Conservation (phyloP, 1,140 invertebrate species). For the Anagrus nilaparvatae region DNA sequence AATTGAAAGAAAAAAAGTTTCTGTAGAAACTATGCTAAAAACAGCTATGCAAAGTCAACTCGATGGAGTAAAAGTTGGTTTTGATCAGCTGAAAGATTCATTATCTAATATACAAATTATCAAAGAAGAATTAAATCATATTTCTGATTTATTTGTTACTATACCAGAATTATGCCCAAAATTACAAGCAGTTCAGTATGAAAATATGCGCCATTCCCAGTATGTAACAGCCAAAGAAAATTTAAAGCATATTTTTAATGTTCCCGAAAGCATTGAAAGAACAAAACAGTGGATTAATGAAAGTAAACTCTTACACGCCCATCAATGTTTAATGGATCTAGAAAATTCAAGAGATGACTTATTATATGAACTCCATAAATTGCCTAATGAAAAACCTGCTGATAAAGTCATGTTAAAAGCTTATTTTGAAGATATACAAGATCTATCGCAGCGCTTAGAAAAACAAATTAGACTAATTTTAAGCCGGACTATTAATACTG, state of each 20-base stretch:
- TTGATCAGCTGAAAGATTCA: slow-evolving; percentile 80
- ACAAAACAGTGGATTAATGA: slow-evolving; percentile 91
- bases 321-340: slow-evolving; percentile 89
- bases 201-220: slow-evolving; percentile 89
- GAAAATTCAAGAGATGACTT: slow-evolving; percentile 95
- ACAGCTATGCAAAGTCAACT: slow-evolving; percentile 97
- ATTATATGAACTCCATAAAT: slow-evolving; percentile 86
- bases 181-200: slow-evolving; percentile 76
- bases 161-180: slow-evolving; percentile 65
- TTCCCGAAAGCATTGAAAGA: slow-evolving; percentile 91
- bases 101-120: slow-evolving; percentile 70
- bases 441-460: slow-evolving; percentile 78
- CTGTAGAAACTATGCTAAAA: slow-evolving; percentile 93
- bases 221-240: slow-evolving; percentile 97
- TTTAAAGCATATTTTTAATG: slow-evolving; percentile 95
- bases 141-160: slow-evolving; percentile 48
- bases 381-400: slow-evolving; percentile 80
- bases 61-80: slow-evolving; percentile 87
- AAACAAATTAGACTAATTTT: slow-evolving; percentile 87
- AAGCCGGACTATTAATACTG: slow-evolving; percentile 83
- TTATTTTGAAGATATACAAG: slow-evolving; percentile 93
- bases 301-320: slow-evolving; percentile 88
- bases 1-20: slow-evolving; percentile 77
- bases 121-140: slow-evolving; percentile 48
- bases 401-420: slow-evolving; percentile 87